These are phyloP conservation scores for Lutraria lutraria DNA, from an alignment of 2,888 invertebrate species.

Conservation along the genomic window DNA sequence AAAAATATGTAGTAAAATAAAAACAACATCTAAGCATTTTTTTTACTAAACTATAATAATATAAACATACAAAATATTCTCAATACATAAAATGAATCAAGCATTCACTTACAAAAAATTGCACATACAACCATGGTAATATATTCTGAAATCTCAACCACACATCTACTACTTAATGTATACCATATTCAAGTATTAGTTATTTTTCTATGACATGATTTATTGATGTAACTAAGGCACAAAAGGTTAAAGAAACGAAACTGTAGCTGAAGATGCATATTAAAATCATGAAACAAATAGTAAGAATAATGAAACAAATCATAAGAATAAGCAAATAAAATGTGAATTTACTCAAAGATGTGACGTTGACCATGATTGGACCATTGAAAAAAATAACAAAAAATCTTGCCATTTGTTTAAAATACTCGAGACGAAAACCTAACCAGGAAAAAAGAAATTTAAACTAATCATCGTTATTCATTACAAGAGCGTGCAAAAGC, in stretches of 20 bases:
- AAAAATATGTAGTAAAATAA: background rate
- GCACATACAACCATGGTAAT: background rate
- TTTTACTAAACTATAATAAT: background rate
- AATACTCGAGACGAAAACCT: too few relatives aligned
- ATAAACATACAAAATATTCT: background rate
- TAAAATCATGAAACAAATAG: background rate
- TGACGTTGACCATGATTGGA: too few relatives aligned
- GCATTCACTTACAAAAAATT: background rate
- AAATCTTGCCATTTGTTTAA: too few relatives aligned
- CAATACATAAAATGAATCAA: background rate
- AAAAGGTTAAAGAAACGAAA: background rate
- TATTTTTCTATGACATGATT: background rate
- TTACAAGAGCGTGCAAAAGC: too few relatives aligned
- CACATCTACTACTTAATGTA: background rate
- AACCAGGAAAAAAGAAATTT: too few relatives aligned
- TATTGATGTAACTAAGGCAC: constrained; percentile 11
- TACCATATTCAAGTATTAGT: background rate
- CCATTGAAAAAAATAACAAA: too few relatives aligned
- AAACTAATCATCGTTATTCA: too few relatives aligned
- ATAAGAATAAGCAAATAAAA: too few relatives aligned
- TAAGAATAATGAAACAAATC: background rate
- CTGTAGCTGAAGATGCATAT: background rate
- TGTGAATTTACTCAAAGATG: too few relatives aligned
- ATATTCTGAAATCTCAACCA: background rate
- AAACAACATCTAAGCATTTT: background rate